Conservation (phyloP, 2,888 invertebrate species). For the Temnothorax unifasciatus region DNA sequence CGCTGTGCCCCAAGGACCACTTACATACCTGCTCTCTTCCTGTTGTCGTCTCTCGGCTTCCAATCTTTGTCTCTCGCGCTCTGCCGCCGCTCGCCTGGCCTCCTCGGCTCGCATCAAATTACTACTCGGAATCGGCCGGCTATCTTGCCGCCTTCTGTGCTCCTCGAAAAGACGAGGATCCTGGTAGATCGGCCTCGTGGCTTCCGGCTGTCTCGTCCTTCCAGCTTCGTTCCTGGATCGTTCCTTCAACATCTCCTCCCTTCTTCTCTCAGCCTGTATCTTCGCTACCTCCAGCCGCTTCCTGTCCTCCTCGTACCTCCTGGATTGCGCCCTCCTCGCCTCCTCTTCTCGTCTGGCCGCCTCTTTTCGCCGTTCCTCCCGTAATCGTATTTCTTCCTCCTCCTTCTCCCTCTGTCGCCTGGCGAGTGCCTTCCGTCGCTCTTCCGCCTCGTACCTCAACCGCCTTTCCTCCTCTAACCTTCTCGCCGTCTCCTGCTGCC, state of each 20-base stretch:
- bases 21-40: constrained; percentile 48
- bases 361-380: constrained; percentile 57
- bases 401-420: constrained; percentile 64
- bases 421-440: constrained; percentile 58
- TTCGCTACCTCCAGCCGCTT: constrained; percentile 60
- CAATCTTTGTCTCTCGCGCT: constrained; percentile 67
- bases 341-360: constrained; percentile 73
- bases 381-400: constrained; percentile 57
- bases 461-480: constrained; percentile 64
- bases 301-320: constrained; percentile 69
- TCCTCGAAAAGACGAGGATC: constrained; percentile 41
- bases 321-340: constrained; percentile 68
- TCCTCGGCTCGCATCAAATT: constrained; percentile 63
- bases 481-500: constrained; percentile 55
- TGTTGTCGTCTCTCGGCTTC: constrained; percentile 58
- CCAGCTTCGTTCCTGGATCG: constrained; percentile 53
- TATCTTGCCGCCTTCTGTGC: constrained; percentile 65
- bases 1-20: neutral
- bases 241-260: constrained; percentile 58
- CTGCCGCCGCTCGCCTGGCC: constrained; percentile 53
- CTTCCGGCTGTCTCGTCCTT: constrained; percentile 43
- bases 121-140: constrained; percentile 64
- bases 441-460: constrained; percentile 54
- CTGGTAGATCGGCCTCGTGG: constrained; percentile 28
- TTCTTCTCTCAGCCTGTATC: constrained; percentile 64